These are phyloP conservation scores for Paratrypauchen microcephalus DNA, from an alignment of 2,797 vertebrate species.

Conservation along the genomic window DNA sequence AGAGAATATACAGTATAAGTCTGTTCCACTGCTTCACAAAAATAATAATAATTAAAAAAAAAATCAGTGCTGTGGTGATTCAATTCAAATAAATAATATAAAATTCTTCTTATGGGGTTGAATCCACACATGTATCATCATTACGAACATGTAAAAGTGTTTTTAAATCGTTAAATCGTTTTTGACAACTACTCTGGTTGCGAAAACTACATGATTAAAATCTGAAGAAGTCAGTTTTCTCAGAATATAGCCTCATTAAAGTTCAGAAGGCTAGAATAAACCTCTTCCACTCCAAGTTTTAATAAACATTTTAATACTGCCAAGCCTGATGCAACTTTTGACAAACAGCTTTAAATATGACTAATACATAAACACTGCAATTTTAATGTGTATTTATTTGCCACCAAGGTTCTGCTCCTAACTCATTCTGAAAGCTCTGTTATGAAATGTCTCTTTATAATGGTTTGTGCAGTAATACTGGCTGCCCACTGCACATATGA, in stretches of 20 bases:
- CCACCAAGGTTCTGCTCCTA: not conserved
- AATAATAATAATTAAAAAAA: too few relatives aligned
- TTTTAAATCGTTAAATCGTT: too few relatives aligned
- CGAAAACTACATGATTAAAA: too few relatives aligned
- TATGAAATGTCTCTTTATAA: not conserved
- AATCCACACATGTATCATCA: too few relatives aligned
- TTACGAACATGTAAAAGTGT: too few relatives aligned
- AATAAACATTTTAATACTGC: not conserved
- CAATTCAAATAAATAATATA: too few relatives aligned
- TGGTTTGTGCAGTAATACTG: slow-evolving; percentile 4
- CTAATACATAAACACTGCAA: not conserved
- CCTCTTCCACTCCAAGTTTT: not conserved
- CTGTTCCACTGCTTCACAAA: too few relatives aligned
- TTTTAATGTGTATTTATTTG: not conserved
- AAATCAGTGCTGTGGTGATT: too few relatives aligned
- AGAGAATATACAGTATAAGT: too few relatives aligned
- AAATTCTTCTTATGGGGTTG: too few relatives aligned
- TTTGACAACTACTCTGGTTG: too few relatives aligned
- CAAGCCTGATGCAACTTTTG: not conserved
- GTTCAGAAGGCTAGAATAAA: not conserved
- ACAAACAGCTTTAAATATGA: not conserved
- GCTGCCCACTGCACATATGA: slow-evolving; percentile 11
- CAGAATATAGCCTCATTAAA: not conserved
- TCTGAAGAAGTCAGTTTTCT: too few relatives aligned
- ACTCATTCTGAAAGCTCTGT: not conserved